These are phyloP conservation scores for Fragum fragum DNA, from an alignment of 2,888 invertebrate species.

Conservation along the genomic window DNA sequence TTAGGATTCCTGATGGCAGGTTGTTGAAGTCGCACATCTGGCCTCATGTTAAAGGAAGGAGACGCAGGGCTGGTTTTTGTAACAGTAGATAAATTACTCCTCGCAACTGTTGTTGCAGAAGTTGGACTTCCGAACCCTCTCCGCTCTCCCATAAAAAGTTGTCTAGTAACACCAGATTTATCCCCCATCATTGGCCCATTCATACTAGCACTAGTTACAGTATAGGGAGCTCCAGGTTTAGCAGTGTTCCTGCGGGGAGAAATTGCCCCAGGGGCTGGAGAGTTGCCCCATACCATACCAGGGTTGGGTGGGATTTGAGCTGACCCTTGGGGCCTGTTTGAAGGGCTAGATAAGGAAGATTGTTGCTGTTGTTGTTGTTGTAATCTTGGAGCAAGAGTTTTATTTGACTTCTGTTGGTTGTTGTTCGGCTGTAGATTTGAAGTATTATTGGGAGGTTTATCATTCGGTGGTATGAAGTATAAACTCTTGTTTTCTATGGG, in stretches of 20 bases:
- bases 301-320: constrained; percentile 39
- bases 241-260: constrained; percentile 66
- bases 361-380: constrained; percentile 61
- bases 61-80: constrained; percentile 69
- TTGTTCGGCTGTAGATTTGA: constrained; percentile 35
- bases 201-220: constrained; percentile 69
- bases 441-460: constrained; percentile 31
- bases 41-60: constrained; percentile 67
- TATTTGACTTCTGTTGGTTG: constrained; percentile 48
- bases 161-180: constrained; percentile 79
- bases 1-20: constrained; percentile 39
- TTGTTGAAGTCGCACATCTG: constrained; percentile 48
- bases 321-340: constrained; percentile 13
- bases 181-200: constrained; percentile 70
- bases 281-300: constrained; percentile 68
- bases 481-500: constrained; percentile 64
- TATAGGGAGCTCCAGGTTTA: constrained; percentile 62
- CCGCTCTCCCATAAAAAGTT: constrained; percentile 83
- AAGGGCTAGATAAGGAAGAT: constrained; percentile 34
- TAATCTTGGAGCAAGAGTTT: constrained; percentile 60
- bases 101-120: constrained; percentile 63
- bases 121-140: constrained; percentile 69
- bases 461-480: constrained; percentile 68
- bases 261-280: constrained; percentile 52
- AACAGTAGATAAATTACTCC: constrained; percentile 64